These are phyloP conservation scores for Chalcis sispes DNA, from an alignment of 2,888 invertebrate genomes.

Conservation along the genomic window DNA sequence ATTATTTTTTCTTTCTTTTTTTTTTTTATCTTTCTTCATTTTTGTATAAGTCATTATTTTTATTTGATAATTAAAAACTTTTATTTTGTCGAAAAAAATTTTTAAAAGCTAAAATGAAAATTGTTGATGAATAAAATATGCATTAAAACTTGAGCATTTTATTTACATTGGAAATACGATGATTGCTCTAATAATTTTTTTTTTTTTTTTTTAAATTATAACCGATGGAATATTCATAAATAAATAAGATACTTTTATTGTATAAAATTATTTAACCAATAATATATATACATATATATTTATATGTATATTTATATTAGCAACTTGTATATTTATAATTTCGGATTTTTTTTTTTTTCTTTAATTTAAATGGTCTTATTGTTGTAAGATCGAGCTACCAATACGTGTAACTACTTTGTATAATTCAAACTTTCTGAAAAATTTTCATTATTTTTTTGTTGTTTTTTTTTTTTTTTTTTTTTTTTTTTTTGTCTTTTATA, in stretches of 20 bases:
- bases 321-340: conserved; percentile 7
- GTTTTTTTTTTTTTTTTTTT: too few relatives aligned
- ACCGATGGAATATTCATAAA: conserved; percentile 3
- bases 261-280: conserved; percentile 36
- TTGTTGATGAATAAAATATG: conserved; percentile 3
- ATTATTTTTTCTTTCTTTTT: conserved; percentile 4
- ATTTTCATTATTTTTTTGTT: too few relatives aligned
- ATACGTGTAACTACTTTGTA: conserved; percentile 28
- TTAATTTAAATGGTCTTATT: conserved; percentile 25
- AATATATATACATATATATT: not conserved
- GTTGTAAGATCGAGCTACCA: conserved; percentile 32
- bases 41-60: not conserved
- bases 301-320: conserved; percentile 3
- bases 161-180: conserved; percentile 43
- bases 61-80: not conserved
- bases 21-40: not conserved
- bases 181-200: conserved; percentile 1
- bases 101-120: too few relatives aligned
- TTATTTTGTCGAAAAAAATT: not conserved
- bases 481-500: too few relatives aligned
- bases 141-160: conserved; percentile 28
- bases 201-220: not conserved
- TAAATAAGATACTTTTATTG: conserved; percentile 21
- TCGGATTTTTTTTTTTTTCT: conserved; percentile 1
- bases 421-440: conserved; percentile 20